A percentile compares a stretch with the other conserved stretches of the same genome.
Evolutionary conservation across 1,140 invertebrate species (phyloP).

Genomic region (Sarcophaga bullata): DNA sequence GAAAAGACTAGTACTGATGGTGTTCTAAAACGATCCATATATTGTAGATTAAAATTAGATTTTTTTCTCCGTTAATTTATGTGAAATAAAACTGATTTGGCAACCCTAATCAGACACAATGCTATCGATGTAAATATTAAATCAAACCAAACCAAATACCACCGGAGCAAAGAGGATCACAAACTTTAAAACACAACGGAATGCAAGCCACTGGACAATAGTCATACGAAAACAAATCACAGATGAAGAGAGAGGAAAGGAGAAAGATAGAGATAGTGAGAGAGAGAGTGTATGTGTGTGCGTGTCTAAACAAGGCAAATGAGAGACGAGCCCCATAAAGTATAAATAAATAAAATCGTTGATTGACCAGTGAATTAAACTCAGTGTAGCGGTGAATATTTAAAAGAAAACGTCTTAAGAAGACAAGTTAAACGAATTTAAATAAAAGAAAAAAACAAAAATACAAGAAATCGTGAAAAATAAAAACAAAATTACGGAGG

Average conservation of each 20-base stretch:
- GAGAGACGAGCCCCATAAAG: neutral
- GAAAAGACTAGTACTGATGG: too few relatives aligned
- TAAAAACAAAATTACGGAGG: neutral
- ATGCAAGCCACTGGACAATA: neutral
- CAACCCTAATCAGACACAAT: neutral
- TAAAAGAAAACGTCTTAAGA: neutral
- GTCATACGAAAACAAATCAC: neutral
- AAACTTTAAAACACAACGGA: neutral
- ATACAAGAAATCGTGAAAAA: neutral
- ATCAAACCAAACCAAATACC: neutral
- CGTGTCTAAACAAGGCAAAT: too few relatives aligned
- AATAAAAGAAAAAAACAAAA: too few relatives aligned
- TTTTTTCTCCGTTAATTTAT: too few relatives aligned
- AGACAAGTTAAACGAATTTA: neutral
- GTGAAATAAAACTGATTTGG: neutral
- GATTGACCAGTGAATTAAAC: neutral
- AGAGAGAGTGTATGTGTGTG: neutral
- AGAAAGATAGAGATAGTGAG: too few relatives aligned
- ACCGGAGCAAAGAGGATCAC: neutral
- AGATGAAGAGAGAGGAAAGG: neutral
- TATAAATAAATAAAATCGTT: neutral
- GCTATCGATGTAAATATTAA: neutral
- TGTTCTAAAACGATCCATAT: too few relatives aligned
- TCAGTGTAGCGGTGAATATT: constrained; percentile 30
- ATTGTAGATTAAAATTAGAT: too few relatives aligned